These are phyloP conservation scores for Empis stercorea DNA, from an alignment of 2,888 invertebrate species.

Conservation along the genomic window DNA sequence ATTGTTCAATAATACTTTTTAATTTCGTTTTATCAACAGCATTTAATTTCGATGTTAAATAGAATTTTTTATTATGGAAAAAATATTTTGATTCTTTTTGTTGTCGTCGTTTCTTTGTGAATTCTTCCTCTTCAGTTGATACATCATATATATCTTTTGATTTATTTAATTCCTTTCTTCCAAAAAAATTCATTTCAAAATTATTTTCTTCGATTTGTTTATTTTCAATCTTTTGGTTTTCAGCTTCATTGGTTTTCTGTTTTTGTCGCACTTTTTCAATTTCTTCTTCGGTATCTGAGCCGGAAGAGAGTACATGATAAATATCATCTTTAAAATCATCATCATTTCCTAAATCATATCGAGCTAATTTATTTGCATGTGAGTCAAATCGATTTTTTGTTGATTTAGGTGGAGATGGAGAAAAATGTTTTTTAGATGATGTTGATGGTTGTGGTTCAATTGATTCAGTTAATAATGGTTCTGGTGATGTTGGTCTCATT, in stretches of 20 bases:
- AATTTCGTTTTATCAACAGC: constrained; percentile 15
- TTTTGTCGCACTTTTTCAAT: constrained; percentile 18
- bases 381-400: constrained; percentile 4
- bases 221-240: neutral
- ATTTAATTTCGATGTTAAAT: constrained; percentile 14
- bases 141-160: constrained; percentile 22
- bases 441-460: neutral
- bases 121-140: constrained; percentile 31
- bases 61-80: constrained; percentile 16
- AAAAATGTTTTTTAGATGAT: neutral
- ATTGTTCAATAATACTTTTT: constrained; percentile 13
- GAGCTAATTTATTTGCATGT: constrained; percentile 2
- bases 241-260: neutral
- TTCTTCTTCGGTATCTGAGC: constrained; percentile 33
- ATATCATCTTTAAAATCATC: neutral
- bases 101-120: neutral
- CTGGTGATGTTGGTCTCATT: constrained; percentile 12
- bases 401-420: neutral
- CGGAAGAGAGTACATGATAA: constrained; percentile 16
- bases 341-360: constrained; percentile 8
- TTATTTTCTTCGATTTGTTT: neutral
- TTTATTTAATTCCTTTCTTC: constrained; percentile 9
- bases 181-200: too few relatives aligned
- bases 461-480: neutral
- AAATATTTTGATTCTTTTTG: constrained; percentile 4